These are phyloP conservation scores for Athripsodes cinereus DNA, from an alignment of 2,888 invertebrate species.

Conservation along the genomic window DNA sequence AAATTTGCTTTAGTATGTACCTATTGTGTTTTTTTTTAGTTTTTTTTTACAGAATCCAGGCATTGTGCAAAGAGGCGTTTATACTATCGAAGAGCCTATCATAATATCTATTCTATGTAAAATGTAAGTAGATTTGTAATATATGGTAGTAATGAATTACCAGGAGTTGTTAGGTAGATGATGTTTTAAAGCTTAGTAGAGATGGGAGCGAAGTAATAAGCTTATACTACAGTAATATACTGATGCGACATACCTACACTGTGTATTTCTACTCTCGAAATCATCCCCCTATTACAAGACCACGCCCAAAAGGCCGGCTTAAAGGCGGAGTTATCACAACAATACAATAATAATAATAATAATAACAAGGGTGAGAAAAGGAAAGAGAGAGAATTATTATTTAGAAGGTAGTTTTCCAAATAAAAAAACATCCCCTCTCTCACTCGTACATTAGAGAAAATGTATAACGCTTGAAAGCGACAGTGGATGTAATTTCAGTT, in stretches of 20 bases:
- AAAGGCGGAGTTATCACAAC: background rate
- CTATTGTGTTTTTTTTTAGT: too few relatives aligned
- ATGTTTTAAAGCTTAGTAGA: background rate
- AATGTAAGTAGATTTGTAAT: too few relatives aligned
- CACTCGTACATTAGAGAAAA: background rate
- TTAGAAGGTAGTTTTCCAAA: background rate
- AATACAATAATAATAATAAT: background rate
- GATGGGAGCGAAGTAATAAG: background rate
- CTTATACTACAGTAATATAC: background rate
- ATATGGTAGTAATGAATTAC: too few relatives aligned
- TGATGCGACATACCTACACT: background rate
- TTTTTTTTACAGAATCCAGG: too few relatives aligned
- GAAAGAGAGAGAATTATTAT: too few relatives aligned
- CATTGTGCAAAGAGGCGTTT: too few relatives aligned
- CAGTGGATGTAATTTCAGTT: background rate
- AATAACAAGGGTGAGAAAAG: background rate
- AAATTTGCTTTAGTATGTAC: too few relatives aligned
- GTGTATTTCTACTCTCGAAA: background rate
- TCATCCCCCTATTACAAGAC: conserved; percentile 5
- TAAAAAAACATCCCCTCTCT: background rate
- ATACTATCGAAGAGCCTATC: too few relatives aligned
- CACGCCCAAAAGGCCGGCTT: conserved; percentile 8
- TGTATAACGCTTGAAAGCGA: background rate
- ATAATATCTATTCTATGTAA: too few relatives aligned
- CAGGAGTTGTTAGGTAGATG: too few relatives aligned